phyloP scores from a whole-genome alignment of 2,113 vertebrate genomes.

The Sylvia atricapilla region DNA sequence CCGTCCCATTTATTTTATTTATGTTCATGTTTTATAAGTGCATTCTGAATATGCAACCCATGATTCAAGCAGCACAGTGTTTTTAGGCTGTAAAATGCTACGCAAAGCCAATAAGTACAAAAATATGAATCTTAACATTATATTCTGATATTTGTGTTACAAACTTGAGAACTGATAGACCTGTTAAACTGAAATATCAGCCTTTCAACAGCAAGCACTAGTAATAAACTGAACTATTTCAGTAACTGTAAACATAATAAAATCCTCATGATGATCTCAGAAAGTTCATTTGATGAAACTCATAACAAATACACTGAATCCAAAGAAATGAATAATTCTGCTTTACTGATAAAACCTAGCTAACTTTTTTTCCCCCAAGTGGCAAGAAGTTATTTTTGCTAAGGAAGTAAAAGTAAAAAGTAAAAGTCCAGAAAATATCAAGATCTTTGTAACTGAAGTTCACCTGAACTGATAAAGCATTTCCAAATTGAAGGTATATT shows the following conservation, averaged over 20 bases:
- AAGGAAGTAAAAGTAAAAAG: background rate
- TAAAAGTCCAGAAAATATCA: background rate
- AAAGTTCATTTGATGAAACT: constrained; percentile 34
- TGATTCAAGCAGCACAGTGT: background rate
- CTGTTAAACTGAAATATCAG: constrained; percentile 45
- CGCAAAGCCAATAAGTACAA: background rate
- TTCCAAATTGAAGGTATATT: background rate
- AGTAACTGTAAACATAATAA: constrained; percentile 20
- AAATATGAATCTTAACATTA: constrained; percentile 1
- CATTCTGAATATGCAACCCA: background rate
- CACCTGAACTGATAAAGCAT: background rate
- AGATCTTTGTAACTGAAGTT: background rate
- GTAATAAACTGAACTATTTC: constrained; percentile 4
- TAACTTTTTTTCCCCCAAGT: background rate
- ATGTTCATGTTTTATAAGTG: background rate
- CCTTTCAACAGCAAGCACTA: background rate
- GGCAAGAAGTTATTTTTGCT: background rate
- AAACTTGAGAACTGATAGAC: constrained; percentile 15
- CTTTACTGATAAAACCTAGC: background rate
- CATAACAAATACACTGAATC: background rate
- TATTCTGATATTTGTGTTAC: background rate
- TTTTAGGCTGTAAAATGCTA: background rate
- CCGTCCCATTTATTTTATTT: background rate
- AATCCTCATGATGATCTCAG: background rate
- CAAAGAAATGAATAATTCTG: background rate